These are phyloP conservation scores for Petrolisthes cinctipes DNA, from an alignment of 2,888 invertebrate species.

Conservation along the genomic window DNA sequence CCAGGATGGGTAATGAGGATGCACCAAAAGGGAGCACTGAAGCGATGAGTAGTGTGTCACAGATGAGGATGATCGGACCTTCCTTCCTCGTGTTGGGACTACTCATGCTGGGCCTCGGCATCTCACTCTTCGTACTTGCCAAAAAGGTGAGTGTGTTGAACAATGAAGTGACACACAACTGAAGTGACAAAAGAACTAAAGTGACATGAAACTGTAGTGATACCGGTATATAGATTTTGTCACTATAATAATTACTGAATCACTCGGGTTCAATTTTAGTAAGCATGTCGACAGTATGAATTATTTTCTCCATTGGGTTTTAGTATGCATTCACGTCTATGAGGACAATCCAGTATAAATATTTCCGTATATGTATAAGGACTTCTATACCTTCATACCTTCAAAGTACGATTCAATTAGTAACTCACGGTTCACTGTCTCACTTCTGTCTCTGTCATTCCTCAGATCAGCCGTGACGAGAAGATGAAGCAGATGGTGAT, in stretches of 20 bases:
- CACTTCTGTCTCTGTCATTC: too few relatives aligned
- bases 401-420: too few relatives aligned
- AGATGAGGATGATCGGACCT: constrained; percentile 57
- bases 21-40: too few relatives aligned
- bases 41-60: constrained; percentile 21
- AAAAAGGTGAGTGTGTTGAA: constrained; percentile 43
- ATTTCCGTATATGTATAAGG: too few relatives aligned
- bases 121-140: constrained; percentile 50
- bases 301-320: neutral
- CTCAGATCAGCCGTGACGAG: constrained; percentile 62
- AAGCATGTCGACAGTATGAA: neutral
- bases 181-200: neutral
- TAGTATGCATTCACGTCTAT: too few relatives aligned
- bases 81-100: constrained; percentile 51
- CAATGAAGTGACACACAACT: neutral
- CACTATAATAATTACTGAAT: neutral
- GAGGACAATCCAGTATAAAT: too few relatives aligned
- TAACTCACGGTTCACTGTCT: too few relatives aligned
- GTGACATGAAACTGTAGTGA: neutral
- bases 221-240: neutral
- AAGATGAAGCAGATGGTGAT: constrained; percentile 35
- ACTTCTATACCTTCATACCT: too few relatives aligned
- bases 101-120: constrained; percentile 58
- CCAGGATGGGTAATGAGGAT: too few relatives aligned
- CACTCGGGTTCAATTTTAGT: neutral